These are phyloP conservation scores for Meghimatium bilineatum DNA, from an alignment of 2,888 invertebrate genomes.

Conservation along the genomic window DNA sequence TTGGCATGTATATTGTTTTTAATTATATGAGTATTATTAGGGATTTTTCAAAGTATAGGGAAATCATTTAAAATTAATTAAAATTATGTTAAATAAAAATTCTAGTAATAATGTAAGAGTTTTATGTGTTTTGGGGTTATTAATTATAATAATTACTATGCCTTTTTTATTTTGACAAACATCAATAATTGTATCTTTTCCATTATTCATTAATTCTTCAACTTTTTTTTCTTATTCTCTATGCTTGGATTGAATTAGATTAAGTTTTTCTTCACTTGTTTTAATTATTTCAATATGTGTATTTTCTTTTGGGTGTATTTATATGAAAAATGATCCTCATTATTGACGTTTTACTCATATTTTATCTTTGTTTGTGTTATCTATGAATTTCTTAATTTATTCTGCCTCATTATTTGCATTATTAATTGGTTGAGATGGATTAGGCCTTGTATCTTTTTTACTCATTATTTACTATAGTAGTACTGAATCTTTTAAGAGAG, in stretches of 20 bases:
- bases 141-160: no score
- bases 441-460: conserved; percentile 85
- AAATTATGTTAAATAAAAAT: no score
- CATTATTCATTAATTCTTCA: no score
- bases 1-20: no score
- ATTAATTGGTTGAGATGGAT: conserved; percentile 85
- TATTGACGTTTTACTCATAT: conserved; percentile 83
- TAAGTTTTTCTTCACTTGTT: conserved; percentile 64
- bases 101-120: no score
- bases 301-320: conserved; percentile 82
- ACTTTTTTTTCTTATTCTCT: neutral
- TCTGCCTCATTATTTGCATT: conserved; percentile 84
- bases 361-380: conserved; percentile 83
- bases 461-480: conserved; percentile 86
- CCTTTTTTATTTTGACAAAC: no score
- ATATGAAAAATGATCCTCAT: conserved; percentile 82
- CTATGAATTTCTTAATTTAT: conserved; percentile 84
- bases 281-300: conserved; percentile 82
- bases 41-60: no score
- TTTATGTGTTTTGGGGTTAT: no score
- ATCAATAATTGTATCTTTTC: no score
- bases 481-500: conserved; percentile 83
- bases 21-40: no score
- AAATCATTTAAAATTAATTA: no score
- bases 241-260: conserved; percentile 41